These are phyloP conservation scores for Porites divaricata DNA, from an alignment of 92 coral and sea anemone species.

Conservation along the genomic window DNA sequence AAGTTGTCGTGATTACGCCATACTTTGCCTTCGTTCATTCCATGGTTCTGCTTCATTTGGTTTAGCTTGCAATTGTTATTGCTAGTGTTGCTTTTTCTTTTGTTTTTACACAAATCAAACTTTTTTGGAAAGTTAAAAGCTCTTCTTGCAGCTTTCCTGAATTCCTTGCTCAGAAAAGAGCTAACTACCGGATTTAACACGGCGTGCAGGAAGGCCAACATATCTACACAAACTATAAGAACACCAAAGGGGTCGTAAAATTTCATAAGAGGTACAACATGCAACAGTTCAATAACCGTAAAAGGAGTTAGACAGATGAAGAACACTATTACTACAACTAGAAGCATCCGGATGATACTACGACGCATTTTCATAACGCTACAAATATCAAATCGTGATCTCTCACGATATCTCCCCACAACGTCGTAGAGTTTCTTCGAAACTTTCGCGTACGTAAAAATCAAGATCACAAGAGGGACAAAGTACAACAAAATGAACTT, in stretches of 20 bases:
- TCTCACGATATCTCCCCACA: slow-evolving; percentile 43
- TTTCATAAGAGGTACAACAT: slow-evolving; percentile 42
- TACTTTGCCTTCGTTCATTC: not conserved
- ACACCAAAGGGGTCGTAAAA: slow-evolving; percentile 55
- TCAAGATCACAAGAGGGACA: slow-evolving; percentile 51
- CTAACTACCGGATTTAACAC: slow-evolving; percentile 64
- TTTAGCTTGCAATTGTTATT: slow-evolving; percentile 1
- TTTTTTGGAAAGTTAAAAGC: slow-evolving; percentile 26
- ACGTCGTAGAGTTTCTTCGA: slow-evolving; percentile 40
- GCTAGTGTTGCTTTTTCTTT: not conserved
- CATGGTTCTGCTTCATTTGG: not conserved
- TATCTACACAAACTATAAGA: slow-evolving; percentile 48
- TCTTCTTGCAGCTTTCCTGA: slow-evolving; percentile 69
- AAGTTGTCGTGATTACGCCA: not conserved
- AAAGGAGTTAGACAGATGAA: slow-evolving; percentile 73
- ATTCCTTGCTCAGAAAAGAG: slow-evolving; percentile 71
- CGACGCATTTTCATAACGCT: slow-evolving; percentile 45
- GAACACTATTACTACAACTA: slow-evolving; percentile 64
- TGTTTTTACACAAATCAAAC: not conserved
- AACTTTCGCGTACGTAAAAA: slow-evolving; percentile 56
- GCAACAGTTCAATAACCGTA: slow-evolving; percentile 57
- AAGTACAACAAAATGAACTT: slow-evolving; percentile 59
- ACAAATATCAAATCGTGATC: slow-evolving; percentile 61
- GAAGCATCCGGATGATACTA: slow-evolving; percentile 57
- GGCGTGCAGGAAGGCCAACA: slow-evolving; percentile 70